Percentiles rank a stretch among this genome's conserved stretches.
Conservation (phyloP, 2,888 invertebrate genomes). For the Apodemia duryi region DNA sequence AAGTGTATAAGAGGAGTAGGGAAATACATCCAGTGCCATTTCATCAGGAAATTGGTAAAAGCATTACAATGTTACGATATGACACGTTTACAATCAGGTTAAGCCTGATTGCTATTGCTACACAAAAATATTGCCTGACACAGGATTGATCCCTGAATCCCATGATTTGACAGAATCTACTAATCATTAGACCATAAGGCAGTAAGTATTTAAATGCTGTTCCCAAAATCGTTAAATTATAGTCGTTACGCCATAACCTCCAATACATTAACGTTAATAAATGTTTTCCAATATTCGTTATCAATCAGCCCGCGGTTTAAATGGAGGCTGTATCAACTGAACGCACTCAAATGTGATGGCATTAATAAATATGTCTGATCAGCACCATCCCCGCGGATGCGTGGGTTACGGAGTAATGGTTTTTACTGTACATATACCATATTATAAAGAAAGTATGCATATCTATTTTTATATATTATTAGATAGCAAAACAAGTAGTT, state of each 20-base stretch:
- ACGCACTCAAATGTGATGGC: conserved; percentile 41
- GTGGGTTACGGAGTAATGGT: conserved; percentile 44
- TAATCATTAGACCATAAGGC: background rate
- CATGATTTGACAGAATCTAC: no score
- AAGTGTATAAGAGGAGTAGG: no score
- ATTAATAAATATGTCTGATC: conserved; percentile 34
- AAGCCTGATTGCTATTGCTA: no score
- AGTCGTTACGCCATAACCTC: conserved; percentile 6
- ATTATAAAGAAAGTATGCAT: conserved; percentile 1
- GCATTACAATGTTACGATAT: no score
- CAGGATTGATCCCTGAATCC: no score
- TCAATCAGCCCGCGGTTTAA: conserved; percentile 11
- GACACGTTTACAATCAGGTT: no score
- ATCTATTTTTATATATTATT: background rate
- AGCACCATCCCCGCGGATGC: conserved; percentile 42
- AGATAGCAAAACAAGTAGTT: background rate
- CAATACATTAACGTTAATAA: conserved; percentile 4
- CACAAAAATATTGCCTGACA: no score
- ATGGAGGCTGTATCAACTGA: conserved; percentile 14
- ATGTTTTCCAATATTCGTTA: conserved; percentile 11
- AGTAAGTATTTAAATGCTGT: background rate
- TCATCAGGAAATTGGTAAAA: no score
- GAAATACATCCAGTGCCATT: no score
- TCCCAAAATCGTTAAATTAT: conserved; percentile 6
- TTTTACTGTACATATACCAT: background rate